phyloP scores from a whole-genome alignment of 1,140 invertebrate genomes.

The Brachionus koreanus region DNA sequence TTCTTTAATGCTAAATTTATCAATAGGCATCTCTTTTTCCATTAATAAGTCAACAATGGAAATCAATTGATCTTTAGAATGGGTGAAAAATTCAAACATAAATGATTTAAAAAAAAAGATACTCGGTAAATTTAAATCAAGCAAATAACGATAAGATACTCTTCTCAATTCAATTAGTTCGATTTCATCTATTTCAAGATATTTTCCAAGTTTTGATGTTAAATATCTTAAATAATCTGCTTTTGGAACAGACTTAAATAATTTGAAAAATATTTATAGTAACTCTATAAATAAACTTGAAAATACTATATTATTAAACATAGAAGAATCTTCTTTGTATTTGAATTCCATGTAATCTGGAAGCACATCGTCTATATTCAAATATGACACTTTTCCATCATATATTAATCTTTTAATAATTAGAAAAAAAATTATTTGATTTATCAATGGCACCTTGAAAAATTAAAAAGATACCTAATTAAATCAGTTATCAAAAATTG shows the following conservation, averaged over 20 bases:
- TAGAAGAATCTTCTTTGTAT: neutral
- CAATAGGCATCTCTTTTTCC: neutral
- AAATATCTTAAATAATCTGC: constrained; percentile 37
- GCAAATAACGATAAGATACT: constrained; percentile 15
- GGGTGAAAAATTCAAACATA: neutral
- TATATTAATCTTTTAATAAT: constrained; percentile 34
- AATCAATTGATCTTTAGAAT: constrained; percentile 13
- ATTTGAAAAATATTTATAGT: neutral
- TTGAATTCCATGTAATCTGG: constrained; percentile 28
- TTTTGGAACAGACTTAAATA: neutral
- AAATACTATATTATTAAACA: constrained; percentile 37
- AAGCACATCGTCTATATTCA: constrained; percentile 27
- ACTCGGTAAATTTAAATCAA: constrained; percentile 42
- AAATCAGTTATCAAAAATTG: constrained; percentile 37
- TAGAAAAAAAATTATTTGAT: neutral
- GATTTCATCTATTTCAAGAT: constrained; percentile 31
- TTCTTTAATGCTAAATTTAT: neutral
- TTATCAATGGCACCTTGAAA: neutral
- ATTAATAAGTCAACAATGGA: constrained; percentile 3
- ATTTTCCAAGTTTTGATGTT: constrained; percentile 39
- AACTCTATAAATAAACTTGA: neutral
- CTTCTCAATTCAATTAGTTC: constrained; percentile 13
- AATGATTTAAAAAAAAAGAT: neutral
- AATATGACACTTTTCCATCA: constrained; percentile 35
- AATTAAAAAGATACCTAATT: neutral